Base-by-base conservation (phyloP, 2,888 invertebrate species). In the Tolmerus cingulatus region DNA sequence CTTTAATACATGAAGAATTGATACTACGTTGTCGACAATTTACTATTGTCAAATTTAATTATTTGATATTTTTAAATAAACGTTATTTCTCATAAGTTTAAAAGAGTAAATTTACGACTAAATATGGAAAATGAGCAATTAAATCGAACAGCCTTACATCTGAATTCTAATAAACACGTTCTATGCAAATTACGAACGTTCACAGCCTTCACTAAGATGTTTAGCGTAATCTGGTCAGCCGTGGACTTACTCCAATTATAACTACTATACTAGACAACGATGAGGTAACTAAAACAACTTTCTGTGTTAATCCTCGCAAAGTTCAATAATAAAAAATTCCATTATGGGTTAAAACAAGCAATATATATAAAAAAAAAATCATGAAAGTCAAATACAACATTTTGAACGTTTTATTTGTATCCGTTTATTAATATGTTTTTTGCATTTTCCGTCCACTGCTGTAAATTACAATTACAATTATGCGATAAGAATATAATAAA, bases 391-490 rank as follows among this genome's bases (percentile, higher is more conserved):
- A 88, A 88, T 88, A 87, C 86, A 88, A 88, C 88, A 88, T 88
- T 74, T 87, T 87, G 88, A 88, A 88, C 88, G 88, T 88, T 88
- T 51, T 88, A 85, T 86, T 74, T 87, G 85, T 87, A 78, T 88
- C 46, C 57, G 79, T 87, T 86, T 86, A 76, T 88, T 79, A 86
- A 79, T 79, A 79, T 86, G 78, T 87, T 87, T 88, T 88, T 77
- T 82, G 74, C 74, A 82, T 55, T 86, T 87, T 87, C 66, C 87
- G 76, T 86, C 78, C 84, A 86, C 87, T 86, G 74, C 74, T 87
- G 87, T 88, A 88, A 88, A 87, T 86, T 87, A 88, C 88, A 88
- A 87, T 87, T 88, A 88, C 87, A 88, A 87, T 87, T 88, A 87
- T 87, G 86, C 87, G 87, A 88, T 87, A 88, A 88, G 88, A 88